A percentile compares a stretch with the other conserved stretches of the same genome.
phyloP scores from a whole-genome alignment of 2,888 invertebrate species.

The Oscheius myriophilus region DNA sequence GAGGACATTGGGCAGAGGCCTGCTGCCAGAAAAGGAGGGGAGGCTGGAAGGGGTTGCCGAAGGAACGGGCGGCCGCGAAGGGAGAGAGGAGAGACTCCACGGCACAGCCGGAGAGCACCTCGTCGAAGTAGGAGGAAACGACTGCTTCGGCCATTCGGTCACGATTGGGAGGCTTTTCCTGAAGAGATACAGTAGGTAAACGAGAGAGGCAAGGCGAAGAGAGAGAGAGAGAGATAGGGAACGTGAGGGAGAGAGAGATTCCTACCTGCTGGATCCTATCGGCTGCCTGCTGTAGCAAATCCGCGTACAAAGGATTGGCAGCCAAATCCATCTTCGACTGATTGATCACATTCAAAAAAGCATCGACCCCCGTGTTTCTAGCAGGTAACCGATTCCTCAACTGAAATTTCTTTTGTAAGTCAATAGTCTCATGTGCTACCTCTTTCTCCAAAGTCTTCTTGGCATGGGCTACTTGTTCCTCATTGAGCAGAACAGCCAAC shows the following conservation, averaged over 20 bases:
- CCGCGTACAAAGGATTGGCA: slow-evolving; percentile 26
- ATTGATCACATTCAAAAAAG: slow-evolving; percentile 56
- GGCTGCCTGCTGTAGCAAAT: slow-evolving; percentile 32
- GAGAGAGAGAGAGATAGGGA: no score
- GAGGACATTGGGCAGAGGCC: slow-evolving; percentile 18
- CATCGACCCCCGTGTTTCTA: slow-evolving; percentile 52
- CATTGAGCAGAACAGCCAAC: slow-evolving; percentile 51
- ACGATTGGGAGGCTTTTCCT: slow-evolving; percentile 17
- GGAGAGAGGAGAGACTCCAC: slow-evolving; percentile 43
- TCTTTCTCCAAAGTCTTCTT: slow-evolving; percentile 50
- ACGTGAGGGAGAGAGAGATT: no score
- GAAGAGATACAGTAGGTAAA: not conserved
- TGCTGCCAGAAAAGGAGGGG: slow-evolving; percentile 44
- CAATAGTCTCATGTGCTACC: slow-evolving; percentile 10
- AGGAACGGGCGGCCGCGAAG: slow-evolving; percentile 31
- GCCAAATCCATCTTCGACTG: slow-evolving; percentile 23
- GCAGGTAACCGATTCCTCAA: slow-evolving; percentile 7
- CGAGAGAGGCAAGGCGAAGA: not conserved
- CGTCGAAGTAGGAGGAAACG: slow-evolving; percentile 46
- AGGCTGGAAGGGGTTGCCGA: slow-evolving; percentile 51
- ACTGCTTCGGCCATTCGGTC: slow-evolving; percentile 31
- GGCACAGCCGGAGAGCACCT: slow-evolving; percentile 36
- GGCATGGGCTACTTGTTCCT: slow-evolving; percentile 52
- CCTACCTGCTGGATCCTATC: slow-evolving; percentile 24
- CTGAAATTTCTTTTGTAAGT: slow-evolving; percentile 4